These are phyloP conservation scores for Drosophila fuyamai DNA, from an alignment of 1,140 invertebrate species.

Conservation along the genomic window DNA sequence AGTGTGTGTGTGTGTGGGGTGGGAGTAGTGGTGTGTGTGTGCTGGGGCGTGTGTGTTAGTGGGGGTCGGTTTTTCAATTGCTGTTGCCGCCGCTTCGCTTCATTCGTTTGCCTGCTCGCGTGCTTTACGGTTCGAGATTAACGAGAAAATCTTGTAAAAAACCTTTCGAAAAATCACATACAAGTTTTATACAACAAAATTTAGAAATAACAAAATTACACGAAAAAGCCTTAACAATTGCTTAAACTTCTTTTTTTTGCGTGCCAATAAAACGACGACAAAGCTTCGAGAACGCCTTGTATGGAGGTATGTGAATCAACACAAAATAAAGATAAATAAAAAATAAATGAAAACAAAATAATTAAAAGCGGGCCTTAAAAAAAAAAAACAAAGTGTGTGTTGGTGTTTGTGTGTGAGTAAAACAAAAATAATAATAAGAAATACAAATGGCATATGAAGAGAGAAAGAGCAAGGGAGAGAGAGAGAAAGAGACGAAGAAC, in stretches of 20 bases:
- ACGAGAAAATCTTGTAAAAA: constrained; percentile 41
- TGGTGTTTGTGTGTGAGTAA: constrained; percentile 15
- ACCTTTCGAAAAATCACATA: background rate
- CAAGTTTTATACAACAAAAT: background rate
- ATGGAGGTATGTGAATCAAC: constrained; percentile 44
- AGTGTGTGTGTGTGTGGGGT: constrained; percentile 1
- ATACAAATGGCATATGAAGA: constrained; percentile 28
- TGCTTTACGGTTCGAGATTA: constrained; percentile 74
- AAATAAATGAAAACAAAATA: constrained; percentile 24
- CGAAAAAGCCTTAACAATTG: background rate
- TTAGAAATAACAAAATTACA: background rate
- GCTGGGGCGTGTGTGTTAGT: constrained; percentile 25
- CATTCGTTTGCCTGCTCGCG: constrained; percentile 78
- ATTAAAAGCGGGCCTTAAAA: constrained; percentile 2
- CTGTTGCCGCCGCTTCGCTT: constrained; percentile 73
- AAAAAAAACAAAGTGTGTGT: constrained; percentile 20
- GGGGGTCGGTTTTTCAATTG: constrained; percentile 71
- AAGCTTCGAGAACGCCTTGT: constrained; percentile 40
- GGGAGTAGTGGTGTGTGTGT: constrained; percentile 10
- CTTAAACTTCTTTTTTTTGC: constrained; percentile 19
- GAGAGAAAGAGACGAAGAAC: constrained; percentile 20
- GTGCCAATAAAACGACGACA: constrained; percentile 16
- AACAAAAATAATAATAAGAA: constrained; percentile 41
- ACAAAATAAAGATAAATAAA: constrained; percentile 21
- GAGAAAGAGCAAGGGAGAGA: constrained; percentile 4